Evolutionary conservation across 2,797 vertebrate species (phyloP), one percentile per base, ranked within the genome.

Genomic region (Australoheros facetus): DNA sequence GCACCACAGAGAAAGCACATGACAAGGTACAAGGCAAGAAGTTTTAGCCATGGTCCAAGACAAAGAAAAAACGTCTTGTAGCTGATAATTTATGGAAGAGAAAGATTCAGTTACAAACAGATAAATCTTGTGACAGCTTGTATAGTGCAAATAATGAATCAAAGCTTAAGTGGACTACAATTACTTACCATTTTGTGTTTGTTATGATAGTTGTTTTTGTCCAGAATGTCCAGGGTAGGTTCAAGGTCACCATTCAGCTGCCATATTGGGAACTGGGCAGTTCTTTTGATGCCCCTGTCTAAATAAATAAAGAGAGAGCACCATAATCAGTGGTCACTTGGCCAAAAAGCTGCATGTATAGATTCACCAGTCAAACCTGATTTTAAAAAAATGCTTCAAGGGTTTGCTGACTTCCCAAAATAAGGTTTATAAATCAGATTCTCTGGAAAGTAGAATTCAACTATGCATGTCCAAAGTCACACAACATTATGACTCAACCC

Each of bases 1-100:
- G 93, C 3, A 45, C 92, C 72, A 99, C 98, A 0, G 97, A 97
- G 92, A 97, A 96, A 80, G 97, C 94, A 8, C 98, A 99, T 0
- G 91, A 97, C 85, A 99, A 99, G 96, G 94, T 95, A 83, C 17
- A 7, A 42, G 10, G 21, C 5, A 28, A 10, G 7, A 3, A 3
- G 4, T 51, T 26, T 14, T 10, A 28, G 21, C 0, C 42, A 69
- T 42, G 28, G 62, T 48, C 23, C 16, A 51, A 19, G 23, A 51
- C n/a, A 5, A 13, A 37, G 28, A 12, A 17, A 14, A 56, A 42
- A 19, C 21, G 4, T 4, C 1, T 7, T 34, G 55, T 10, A 2
- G 1, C 3, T 8, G 21, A 4, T 19, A 30, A 12, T 13, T 34
- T 32, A 30, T 12, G 30, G 8, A 32, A 60, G 1, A 45, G 30